Conservation (phyloP, 2,113 vertebrate genomes). For the Lepus timidus region DNA sequence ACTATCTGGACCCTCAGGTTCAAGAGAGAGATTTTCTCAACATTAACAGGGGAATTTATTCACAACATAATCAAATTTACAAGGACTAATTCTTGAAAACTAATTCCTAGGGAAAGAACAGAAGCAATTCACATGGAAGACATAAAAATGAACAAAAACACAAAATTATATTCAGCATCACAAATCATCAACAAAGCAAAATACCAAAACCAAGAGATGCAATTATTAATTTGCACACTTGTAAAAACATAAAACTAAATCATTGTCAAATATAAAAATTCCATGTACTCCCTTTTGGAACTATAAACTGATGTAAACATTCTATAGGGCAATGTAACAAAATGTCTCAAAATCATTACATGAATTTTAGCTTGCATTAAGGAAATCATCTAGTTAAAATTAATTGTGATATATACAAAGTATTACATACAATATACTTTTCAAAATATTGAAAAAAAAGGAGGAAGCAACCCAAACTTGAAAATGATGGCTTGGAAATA, state of each 20-base stretch:
- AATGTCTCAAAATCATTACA: conserved; percentile 11
- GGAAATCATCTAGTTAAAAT: conserved; percentile 49
- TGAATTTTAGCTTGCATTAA: neutral
- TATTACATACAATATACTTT: neutral
- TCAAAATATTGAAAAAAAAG: conserved; percentile 32
- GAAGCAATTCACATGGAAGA: neutral
- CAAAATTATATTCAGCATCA: neutral
- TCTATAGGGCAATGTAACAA: conserved; percentile 14
- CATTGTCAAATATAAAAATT: neutral
- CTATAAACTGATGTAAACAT: neutral
- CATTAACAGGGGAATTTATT: neutral
- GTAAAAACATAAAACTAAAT: neutral
- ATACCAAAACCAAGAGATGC: neutral
- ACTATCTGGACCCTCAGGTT: neutral
- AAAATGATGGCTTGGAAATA: conserved; percentile 41
- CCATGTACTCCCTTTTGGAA: neutral
- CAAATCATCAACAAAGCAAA: neutral
- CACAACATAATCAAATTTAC: conserved; percentile 22
- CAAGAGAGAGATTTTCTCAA: neutral
- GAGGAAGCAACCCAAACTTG: conserved; percentile 25
- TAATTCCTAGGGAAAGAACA: neutral
- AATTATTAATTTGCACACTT: neutral
- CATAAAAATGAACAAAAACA: neutral
- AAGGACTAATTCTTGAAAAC: neutral
- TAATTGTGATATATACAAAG: neutral